Evolutionary conservation across 2,888 invertebrate genomes (phyloP).

Genomic region (Andrena dorsata): DNA sequence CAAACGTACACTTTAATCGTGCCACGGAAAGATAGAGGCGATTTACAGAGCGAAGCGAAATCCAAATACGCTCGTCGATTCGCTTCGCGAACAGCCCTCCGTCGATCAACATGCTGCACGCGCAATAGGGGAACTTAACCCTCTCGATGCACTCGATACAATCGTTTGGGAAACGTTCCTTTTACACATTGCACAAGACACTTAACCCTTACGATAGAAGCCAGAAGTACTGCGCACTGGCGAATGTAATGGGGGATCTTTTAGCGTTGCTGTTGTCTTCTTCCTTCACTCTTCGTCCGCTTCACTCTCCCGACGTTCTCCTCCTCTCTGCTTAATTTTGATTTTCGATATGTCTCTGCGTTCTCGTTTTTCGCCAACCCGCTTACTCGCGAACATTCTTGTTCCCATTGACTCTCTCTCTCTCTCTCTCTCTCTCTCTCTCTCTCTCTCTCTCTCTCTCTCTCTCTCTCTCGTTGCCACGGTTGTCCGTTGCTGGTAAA

Average conservation of each 20-base stretch:
- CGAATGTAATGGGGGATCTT: slow-evolving; percentile 56
- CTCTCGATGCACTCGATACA: slow-evolving; percentile 44
- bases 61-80: slow-evolving; percentile 27
- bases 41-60: slow-evolving; percentile 54
- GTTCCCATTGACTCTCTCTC: slow-evolving; percentile 54
- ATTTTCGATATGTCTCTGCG: slow-evolving; percentile 71
- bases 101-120: background rate
- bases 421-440: slow-evolving; percentile 9
- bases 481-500: background rate
- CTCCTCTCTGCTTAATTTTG: slow-evolving; percentile 17
- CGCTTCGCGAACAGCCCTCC: background rate
- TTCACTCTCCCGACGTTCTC: background rate
- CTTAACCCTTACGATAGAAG: slow-evolving; percentile 73
- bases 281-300: background rate
- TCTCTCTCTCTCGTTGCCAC: slow-evolving; percentile 18
- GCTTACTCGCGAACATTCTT: slow-evolving; percentile 45
- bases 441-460: slow-evolving; percentile 16
- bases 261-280: background rate
- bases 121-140: background rate
- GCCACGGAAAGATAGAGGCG: slow-evolving; percentile 46
- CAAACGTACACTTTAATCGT: slow-evolving; percentile 22
- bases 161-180: slow-evolving; percentile 72
- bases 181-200: slow-evolving; percentile 79
- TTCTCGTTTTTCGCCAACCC: slow-evolving; percentile 42
- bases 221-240: slow-evolving; percentile 72